phyloP scores from a whole-genome alignment of 2,797 vertebrate genomes.

The Thunnus albacares region DNA sequence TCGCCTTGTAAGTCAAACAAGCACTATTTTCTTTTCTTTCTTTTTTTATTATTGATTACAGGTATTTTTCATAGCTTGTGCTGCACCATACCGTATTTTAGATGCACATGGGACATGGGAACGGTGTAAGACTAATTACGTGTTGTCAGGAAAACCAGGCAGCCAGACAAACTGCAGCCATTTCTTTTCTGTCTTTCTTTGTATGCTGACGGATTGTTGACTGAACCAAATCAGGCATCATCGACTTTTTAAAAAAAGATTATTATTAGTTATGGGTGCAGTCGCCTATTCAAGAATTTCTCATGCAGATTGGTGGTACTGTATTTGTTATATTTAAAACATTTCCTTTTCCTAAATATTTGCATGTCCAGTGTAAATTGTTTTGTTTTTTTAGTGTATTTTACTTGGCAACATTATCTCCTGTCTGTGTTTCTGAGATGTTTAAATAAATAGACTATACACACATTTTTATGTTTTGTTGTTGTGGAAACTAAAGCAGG shows the following conservation, averaged over 20 bases:
- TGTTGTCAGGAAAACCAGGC: constrained; percentile 38
- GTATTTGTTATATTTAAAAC: constrained; percentile 35
- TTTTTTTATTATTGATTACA: constrained; percentile 1
- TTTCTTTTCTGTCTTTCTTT: constrained; percentile 18
- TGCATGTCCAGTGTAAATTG: constrained; percentile 53
- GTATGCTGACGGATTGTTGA: constrained; percentile 54
- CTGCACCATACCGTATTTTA: constrained; percentile 15
- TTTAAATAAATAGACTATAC: constrained; percentile 72
- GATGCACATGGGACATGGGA: constrained; percentile 36
- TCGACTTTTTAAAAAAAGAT: background rate
- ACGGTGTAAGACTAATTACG: constrained; percentile 30
- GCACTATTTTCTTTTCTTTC: constrained; percentile 48
- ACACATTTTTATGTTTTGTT: constrained; percentile 50
- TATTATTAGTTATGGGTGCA: constrained; percentile 29
- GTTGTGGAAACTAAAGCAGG: constrained; percentile 40
- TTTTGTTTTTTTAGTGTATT: constrained; percentile 28
- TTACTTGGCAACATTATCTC: constrained; percentile 20
- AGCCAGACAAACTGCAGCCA: constrained; percentile 31
- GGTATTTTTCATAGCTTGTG: constrained; percentile 29
- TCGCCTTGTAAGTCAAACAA: constrained; percentile 71
- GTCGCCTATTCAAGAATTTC: constrained; percentile 33
- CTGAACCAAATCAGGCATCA: constrained; percentile 55
- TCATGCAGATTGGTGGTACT: constrained; percentile 49
- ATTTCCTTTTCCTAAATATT: constrained; percentile 26
- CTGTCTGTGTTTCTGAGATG: constrained; percentile 51